Evolutionary conservation across 2,888 invertebrate species (phyloP).

Genomic region (Aleiodes testaceus): DNA sequence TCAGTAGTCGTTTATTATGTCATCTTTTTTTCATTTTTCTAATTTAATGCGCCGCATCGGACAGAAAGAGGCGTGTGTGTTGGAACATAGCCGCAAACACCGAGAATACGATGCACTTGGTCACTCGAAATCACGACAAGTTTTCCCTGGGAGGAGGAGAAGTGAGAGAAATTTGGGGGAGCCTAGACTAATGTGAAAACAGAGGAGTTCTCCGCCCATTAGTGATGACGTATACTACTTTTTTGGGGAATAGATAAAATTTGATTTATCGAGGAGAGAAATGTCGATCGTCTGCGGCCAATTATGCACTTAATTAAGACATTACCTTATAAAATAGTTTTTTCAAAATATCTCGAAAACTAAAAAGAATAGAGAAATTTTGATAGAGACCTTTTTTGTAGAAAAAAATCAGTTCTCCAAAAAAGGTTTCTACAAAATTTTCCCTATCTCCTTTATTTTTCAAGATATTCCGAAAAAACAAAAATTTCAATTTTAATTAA

Average conservation of each 20-base stretch:
- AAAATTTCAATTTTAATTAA: too few relatives aligned
- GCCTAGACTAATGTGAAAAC: constrained; percentile 42
- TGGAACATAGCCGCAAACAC: constrained; percentile 39
- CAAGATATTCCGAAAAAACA: too few relatives aligned
- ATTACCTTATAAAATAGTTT: too few relatives aligned
- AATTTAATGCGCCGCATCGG: constrained; percentile 20
- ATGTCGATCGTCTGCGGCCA: constrained; percentile 51
- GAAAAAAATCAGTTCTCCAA: too few relatives aligned
- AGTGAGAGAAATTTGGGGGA: neutral
- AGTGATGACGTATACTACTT: constrained; percentile 33
- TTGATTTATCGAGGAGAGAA: constrained; percentile 15
- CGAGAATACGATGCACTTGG: constrained; percentile 26
- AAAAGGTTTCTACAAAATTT: too few relatives aligned
- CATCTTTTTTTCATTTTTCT: constrained; percentile 1
- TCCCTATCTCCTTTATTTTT: too few relatives aligned
- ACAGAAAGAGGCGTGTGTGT: constrained; percentile 24
- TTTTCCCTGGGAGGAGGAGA: neutral
- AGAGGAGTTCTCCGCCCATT: constrained; percentile 42
- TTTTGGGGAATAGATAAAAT: constrained; percentile 19
- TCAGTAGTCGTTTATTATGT: constrained; percentile 26
- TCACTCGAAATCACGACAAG: neutral
- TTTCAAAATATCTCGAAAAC: too few relatives aligned
- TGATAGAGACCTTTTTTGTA: too few relatives aligned
- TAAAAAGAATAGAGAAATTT: too few relatives aligned
- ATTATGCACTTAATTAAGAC: constrained; percentile 47